Conservation (phyloP, 2,113 vertebrate genomes). For the Raja brachyura region DNA sequence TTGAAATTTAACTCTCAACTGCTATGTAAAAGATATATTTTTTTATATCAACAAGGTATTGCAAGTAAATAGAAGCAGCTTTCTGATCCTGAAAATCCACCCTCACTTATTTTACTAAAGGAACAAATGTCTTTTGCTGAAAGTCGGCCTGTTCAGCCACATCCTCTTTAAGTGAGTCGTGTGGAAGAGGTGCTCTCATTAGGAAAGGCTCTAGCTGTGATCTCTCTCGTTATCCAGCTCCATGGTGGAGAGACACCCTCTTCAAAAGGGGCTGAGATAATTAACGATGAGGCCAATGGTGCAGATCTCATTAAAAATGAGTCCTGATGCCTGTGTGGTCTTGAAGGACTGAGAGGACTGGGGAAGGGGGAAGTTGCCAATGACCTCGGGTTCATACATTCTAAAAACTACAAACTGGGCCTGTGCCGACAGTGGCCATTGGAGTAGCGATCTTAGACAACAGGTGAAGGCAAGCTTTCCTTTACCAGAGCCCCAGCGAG, state of each 20-base stretch:
- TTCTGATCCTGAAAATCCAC: background rate
- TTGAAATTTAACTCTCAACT: background rate
- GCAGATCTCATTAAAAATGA: background rate
- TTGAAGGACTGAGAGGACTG: background rate
- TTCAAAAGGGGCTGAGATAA: background rate
- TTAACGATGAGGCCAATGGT: background rate
- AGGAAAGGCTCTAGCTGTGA: background rate
- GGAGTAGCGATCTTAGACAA: background rate
- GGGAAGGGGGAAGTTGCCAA: background rate
- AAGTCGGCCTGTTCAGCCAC: background rate
- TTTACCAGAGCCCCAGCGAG: background rate
- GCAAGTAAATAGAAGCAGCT: background rate
- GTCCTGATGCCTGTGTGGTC: background rate
- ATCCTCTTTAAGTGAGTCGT: background rate
- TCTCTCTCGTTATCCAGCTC: background rate
- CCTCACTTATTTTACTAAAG: background rate
- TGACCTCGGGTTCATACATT: background rate
- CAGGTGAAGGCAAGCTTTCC: background rate
- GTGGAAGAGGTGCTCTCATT: background rate
- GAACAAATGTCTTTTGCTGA: background rate
- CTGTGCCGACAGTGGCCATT: background rate
- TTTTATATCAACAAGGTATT: too few species aligned
- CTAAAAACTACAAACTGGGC: background rate
- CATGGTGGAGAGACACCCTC: background rate
- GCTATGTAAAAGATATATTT: background rate